phyloP scores from a whole-genome alignment of 2,888 invertebrate species.

The Mellilla xanthometata region DNA sequence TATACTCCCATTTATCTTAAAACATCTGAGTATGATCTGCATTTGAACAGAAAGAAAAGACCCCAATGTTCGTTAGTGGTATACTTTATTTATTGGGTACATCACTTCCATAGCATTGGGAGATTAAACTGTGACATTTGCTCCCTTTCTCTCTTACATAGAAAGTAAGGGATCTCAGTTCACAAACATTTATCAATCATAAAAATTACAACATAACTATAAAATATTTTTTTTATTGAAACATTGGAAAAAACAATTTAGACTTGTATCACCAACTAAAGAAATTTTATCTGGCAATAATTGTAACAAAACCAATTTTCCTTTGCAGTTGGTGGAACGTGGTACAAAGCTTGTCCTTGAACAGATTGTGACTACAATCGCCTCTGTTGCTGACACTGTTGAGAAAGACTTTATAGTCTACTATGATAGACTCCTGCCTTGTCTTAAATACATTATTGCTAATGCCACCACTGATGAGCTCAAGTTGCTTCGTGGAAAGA shows the following conservation, averaged over 20 bases:
- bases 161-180: slow-evolving; percentile 72
- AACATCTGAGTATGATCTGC: too few relatives aligned
- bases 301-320: not conserved
- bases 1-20: too few relatives aligned
- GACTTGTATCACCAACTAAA: too few relatives aligned
- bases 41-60: too few relatives aligned
- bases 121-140: slow-evolving; percentile 69
- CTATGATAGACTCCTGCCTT: slow-evolving; percentile 96
- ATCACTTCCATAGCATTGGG: slow-evolving; percentile 80
- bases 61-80: slow-evolving; percentile 80
- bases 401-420: slow-evolving; percentile 97
- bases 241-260: too few relatives aligned
- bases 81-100: slow-evolving; percentile 43
- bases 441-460: slow-evolving; percentile 97
- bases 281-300: not conserved
- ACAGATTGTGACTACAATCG: slow-evolving; percentile 99
- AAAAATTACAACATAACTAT: not conserved
- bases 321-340: slow-evolving; percentile 89
- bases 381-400: slow-evolving; percentile 98
- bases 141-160: slow-evolving; percentile 65
- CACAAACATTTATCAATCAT: slow-evolving; percentile 50
- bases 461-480: slow-evolving; percentile 95
- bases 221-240: too few relatives aligned
- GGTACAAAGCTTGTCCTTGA: slow-evolving; percentile 98
- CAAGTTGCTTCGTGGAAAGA: slow-evolving; percentile 96